Conservation (phyloP, 2,113 vertebrate species). For the Pundamilia nyererei region DNA sequence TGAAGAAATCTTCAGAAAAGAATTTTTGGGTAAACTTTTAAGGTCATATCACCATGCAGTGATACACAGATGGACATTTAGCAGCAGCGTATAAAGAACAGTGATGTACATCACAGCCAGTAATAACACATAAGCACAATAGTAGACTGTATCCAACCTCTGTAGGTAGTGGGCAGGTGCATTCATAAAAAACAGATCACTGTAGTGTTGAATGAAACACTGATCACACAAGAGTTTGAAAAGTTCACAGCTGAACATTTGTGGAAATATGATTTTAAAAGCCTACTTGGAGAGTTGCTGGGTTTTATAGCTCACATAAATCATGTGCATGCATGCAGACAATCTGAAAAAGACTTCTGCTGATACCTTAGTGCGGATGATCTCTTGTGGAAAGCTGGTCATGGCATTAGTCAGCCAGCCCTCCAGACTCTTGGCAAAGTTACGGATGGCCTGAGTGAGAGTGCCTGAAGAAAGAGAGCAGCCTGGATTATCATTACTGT, state of each 20-base stretch:
- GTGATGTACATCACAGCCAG: background rate
- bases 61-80: too few relatives aligned
- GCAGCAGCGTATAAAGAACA: background rate
- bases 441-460: slow-evolving; percentile 93
- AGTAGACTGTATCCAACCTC: background rate
- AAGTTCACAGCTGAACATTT: background rate
- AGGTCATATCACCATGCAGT: background rate
- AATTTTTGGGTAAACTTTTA: background rate
- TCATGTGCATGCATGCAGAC: background rate
- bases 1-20: background rate
- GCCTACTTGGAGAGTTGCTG: background rate
- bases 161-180: background rate
- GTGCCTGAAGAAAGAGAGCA: slow-evolving; percentile 75
- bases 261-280: background rate
- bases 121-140: background rate
- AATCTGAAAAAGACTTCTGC: background rate
- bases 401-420: slow-evolving; percentile 93
- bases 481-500: background rate
- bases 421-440: slow-evolving; percentile 97
- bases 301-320: background rate
- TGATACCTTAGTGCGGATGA: slow-evolving; percentile 89
- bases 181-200: background rate
- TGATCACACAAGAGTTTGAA: accelerated
- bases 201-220: background rate
- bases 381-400: slow-evolving; percentile 87